Base-by-base conservation (phyloP, 1,140 invertebrate species). In the Phenacoccus solenopsis region DNA sequence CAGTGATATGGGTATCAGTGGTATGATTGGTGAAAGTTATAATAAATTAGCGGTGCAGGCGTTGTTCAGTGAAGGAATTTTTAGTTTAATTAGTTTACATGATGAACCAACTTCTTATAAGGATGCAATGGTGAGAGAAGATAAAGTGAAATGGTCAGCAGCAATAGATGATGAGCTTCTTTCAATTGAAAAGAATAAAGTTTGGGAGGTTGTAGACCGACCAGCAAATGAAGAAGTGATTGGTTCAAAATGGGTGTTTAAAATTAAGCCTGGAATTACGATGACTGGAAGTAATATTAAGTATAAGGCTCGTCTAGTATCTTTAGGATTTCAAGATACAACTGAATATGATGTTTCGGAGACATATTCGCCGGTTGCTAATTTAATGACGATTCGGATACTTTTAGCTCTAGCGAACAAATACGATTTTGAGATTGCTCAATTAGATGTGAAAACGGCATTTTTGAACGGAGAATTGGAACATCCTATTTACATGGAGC, bases 381-480 rank as follows among this genome's bases (percentile, higher is more conserved):
- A 76, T 21, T 74, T 76, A 61, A 72, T 73, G 22, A 74, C 79
- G 13, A 67, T 83, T 25, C 71, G 79, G 61, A 72, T 76, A 32
- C 56, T 82, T 5, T 70, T 82, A 5, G 72, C 77, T 1, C 56
- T 81, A 72, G 75, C 77, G 72, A 75, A 70, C 70, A 68, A 76
- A 74, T 74, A 73, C 73, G 73, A 77, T 74, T 71, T 79, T 49
- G 38, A 75, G 49, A 69, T 78, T 22, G 56, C 73, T 22, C 77
- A 80, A 22, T 75, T 79, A 72, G 81, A 82, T 74, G 75, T 77
- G 0, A 76, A 75, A 67, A 78, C 78, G 20, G 81, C 80, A 0
- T 83, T 80, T 74, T 35, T 79, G 70, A 76, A 81, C 75, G 81
- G 76, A 7, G 72, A 75, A 4, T 21, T 69, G 10, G 32, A 69